phyloP scores from a whole-genome alignment of 2,113 vertebrate genomes.

The Lanius collurio region DNA sequence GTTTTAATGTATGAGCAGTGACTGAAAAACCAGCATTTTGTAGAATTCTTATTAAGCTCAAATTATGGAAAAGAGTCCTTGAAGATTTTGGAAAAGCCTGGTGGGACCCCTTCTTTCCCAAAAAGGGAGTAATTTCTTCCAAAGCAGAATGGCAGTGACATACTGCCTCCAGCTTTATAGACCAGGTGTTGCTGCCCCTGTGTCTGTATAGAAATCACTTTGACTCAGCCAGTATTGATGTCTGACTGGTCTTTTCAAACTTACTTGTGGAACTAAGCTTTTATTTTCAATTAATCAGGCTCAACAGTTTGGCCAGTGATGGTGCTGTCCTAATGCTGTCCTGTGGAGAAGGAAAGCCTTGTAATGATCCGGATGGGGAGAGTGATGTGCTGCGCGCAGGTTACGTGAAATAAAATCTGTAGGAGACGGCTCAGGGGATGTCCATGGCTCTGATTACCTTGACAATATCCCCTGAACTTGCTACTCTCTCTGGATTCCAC shows the following conservation, averaged over 20 bases:
- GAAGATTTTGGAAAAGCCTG: neutral
- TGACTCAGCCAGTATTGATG: neutral
- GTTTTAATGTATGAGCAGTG: neutral
- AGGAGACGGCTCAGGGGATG: neutral
- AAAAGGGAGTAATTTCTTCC: neutral
- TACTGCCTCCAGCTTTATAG: no score
- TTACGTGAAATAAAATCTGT: neutral
- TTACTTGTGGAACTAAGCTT: neutral
- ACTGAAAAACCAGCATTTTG: neutral
- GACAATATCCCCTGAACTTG: neutral
- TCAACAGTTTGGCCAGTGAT: neutral
- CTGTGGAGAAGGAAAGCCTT: neutral
- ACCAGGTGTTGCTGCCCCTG: neutral
- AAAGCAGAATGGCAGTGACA: neutral
- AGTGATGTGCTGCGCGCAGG: fast-evolving
- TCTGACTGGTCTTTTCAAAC: neutral
- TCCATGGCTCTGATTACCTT: fast-evolving
- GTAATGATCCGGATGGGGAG: neutral
- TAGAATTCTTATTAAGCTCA: neutral
- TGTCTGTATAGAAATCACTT: neutral
- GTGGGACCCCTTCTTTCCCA: neutral
- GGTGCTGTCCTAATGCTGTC: neutral
- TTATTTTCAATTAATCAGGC: neutral
- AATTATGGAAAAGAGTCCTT: neutral
- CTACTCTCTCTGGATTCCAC: neutral